Percentiles rank a stretch among this genome's conserved stretches.
phyloP scores from a whole-genome alignment of 2,797 vertebrate species.

The Leptoclinus maculatus region DNA sequence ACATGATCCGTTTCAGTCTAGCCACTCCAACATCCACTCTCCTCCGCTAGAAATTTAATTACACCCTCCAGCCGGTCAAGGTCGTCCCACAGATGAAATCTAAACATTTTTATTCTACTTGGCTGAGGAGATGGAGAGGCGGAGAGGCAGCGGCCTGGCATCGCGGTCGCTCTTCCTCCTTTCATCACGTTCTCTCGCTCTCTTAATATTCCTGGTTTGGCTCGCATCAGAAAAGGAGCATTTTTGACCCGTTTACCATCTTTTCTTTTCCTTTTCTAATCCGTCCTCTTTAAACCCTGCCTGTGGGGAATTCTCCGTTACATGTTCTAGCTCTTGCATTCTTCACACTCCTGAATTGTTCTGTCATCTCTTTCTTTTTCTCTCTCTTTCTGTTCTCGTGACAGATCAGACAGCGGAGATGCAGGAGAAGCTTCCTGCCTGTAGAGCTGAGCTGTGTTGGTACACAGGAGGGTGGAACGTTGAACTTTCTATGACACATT shows the following conservation, averaged over 20 bases:
- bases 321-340: conserved; percentile 19
- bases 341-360: conserved; percentile 26
- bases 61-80: conserved; percentile 67
- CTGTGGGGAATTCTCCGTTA: conserved; percentile 33
- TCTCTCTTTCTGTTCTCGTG: neutral
- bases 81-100: conserved; percentile 68
- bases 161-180: conserved; percentile 16
- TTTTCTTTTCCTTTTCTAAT: conserved; percentile 15
- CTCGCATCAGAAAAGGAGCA: conserved; percentile 9
- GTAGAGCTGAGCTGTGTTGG: neutral
- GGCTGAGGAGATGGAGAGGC: conserved; percentile 34
- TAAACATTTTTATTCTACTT: conserved; percentile 67
- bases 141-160: conserved; percentile 25
- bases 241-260: neutral
- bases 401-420: conserved; percentile 20
- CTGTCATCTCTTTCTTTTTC: conserved; percentile 18
- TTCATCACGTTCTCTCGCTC: conserved; percentile 4
- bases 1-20: conserved; percentile 53
- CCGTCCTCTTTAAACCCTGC: conserved; percentile 4
- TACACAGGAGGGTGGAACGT: neutral
- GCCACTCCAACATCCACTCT: conserved; percentile 62
- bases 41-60: conserved; percentile 67
- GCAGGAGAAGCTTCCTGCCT: neutral
- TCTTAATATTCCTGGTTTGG: conserved; percentile 10
- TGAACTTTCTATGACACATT: neutral